Base-by-base conservation (phyloP, 2,113 vertebrate genomes). In the Sterrhoptilus dennistouni region DNA sequence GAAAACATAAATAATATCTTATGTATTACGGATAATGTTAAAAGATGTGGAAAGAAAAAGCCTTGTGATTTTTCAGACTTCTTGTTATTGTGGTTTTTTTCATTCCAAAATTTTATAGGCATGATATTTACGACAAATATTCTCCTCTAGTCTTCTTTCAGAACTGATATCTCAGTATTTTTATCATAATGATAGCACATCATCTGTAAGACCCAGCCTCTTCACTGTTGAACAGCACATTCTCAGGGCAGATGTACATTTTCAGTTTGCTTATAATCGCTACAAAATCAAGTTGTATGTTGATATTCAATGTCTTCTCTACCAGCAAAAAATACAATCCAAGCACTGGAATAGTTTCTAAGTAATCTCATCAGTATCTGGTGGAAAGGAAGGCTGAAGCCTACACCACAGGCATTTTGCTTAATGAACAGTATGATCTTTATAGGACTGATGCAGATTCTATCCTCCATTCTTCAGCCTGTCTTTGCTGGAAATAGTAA, bases 171-270 rank as follows among this genome's bases (percentile, higher is more conserved):
- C 12, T 66, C 72, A 63, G 19, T 63, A 76, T 33, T 22, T 40
- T 57, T 27, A 69, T 4, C 3, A n/a, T 65, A 79, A 81, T 5
- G 0, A 3, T 33, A 83, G 3, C 33, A 33, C 2, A 1, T 29
- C 35, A 49, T 35, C 29, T 63, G 11, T 65, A 27, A 63, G 23
- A 87, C 8, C 24, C 12, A 87, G 14, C 21, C 23, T 70, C 33
- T 70, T 82, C 15, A 35, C 20, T 42, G 5, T 40, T 74, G 31
- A 78, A 70, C 5, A 86, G 8, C 15, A 60, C 38, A 29, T 42
- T 70, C 28, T 59, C 47, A 59, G 42, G 22, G 8, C 8, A 83
- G 44, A 57, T 28, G 3, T 21, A 1, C 8, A 29, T 66, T 86
- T 71, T 66, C 40, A 40, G 18, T 36, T 74, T 87, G 31, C 16